Base-by-base conservation (phyloP, 1,140 invertebrate genomes). In the Zaprionus ornatus region DNA sequence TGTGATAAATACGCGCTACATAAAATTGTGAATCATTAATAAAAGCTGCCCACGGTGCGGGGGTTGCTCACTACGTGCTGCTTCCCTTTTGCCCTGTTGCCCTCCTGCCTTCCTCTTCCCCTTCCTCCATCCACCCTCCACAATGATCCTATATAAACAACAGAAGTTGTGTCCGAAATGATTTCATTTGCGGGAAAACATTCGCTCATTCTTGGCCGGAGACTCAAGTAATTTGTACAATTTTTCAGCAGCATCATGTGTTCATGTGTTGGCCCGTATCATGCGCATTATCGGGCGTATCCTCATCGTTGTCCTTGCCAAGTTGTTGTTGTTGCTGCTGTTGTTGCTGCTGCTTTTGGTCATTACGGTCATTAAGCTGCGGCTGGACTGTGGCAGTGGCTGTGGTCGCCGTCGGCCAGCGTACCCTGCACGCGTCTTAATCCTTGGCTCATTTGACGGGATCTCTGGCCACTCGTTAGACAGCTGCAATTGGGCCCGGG, bases 1-100 rank as follows among this genome's bases (percentile, higher is more conserved):
- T 90, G 86, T 90, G 82, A 91, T 90, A 91, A 90, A 90, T 90
- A 91, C 80, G 82, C 81, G 80, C 87, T 79, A 87, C 87, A 90
- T 80, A 79, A 83, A 87, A 90, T 90, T 91, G 74, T 81, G 87
- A 86, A 82, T 86, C 86, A 90, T 86, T 90, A 87, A 90, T 84
- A 90, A 90, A 75, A 79, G 76, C 62, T 68, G 68, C 55, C 60
- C 55, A 27, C 55, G 48, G 25, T n/a, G 54, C n/a, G 74, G 71
- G 69, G 77, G 68, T 80, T 71, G 75, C 71, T 42, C 2, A 40
- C 25, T 48, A 45, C 40, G 40, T 45, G 40, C 40, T 45, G 40
- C 40, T 17, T 17, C 7, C 40, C 15, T 6, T 15, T 13, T 15
- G 15, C 5, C 40, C 15, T 6, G 5, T 13, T 15, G 15, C 5